A percentile compares a stretch with the other conserved stretches of the same genome.
Conservation (phyloP, 2,888 invertebrate genomes). For the Caradrina kadenii region DNA sequence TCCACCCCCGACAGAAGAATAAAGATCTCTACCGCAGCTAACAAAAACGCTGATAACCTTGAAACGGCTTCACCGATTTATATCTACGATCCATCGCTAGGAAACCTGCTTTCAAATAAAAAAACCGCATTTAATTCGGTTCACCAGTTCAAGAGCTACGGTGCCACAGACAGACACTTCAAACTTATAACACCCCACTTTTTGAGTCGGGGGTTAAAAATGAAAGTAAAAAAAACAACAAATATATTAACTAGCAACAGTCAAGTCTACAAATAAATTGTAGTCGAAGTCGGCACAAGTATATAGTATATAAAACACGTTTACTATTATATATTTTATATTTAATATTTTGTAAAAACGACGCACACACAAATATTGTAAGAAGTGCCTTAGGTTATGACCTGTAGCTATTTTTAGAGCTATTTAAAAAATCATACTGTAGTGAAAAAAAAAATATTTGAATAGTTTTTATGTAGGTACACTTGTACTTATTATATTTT, state of each 20-base stretch:
- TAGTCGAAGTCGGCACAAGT: slow-evolving; percentile 42
- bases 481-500: slow-evolving; percentile 4
- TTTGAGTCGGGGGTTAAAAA: no score
- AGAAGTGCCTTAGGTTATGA: slow-evolving; percentile 76
- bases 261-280: slow-evolving; percentile 35
- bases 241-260: background rate
- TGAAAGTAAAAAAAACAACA: no score
- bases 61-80: no score
- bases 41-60: no score
- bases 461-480: slow-evolving; percentile 16
- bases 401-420: slow-evolving; percentile 67
- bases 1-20: no score
- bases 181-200: no score
- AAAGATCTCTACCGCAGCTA: no score
- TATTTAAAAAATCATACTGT: slow-evolving; percentile 61
- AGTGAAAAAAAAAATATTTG: slow-evolving; percentile 17
- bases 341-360: slow-evolving; percentile 56
- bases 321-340: slow-evolving; percentile 62
- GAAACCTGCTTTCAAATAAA: no score
- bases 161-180: no score
- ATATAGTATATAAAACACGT: slow-evolving; percentile 37
- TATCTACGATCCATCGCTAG: no score
- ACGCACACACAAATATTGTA: slow-evolving; percentile 70
- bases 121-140: no score
- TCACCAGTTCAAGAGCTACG: no score